These are phyloP conservation scores for Bruchidius siliquastri DNA, from an alignment of 2,888 invertebrate genomes.

Conservation along the genomic window DNA sequence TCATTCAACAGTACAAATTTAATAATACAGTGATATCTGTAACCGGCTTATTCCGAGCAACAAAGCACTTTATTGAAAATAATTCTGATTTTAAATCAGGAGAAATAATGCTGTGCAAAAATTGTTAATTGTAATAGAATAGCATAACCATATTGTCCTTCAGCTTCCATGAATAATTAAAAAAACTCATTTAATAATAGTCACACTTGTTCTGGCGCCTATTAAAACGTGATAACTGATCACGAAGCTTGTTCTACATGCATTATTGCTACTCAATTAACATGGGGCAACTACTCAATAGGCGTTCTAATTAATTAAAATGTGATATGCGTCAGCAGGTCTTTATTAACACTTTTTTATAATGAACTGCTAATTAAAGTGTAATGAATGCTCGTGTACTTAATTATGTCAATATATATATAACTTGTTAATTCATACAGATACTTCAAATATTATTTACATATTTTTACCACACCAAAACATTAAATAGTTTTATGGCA, in stretches of 20 bases:
- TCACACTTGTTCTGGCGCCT: not conserved
- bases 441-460: not conserved
- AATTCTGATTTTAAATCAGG: too few relatives aligned
- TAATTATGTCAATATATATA: not conserved
- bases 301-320: not conserved
- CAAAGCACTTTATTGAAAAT: too few relatives aligned
- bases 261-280: not conserved
- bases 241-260: not conserved
- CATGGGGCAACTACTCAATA: not conserved
- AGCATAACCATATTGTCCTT: too few relatives aligned
- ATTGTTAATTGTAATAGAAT: too few relatives aligned
- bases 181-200: not conserved
- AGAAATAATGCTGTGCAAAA: too few relatives aligned
- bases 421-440: not conserved
- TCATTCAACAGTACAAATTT: too few relatives aligned
- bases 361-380: not conserved
- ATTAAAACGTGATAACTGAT: not conserved
- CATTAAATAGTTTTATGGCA: too few relatives aligned
- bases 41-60: too few relatives aligned
- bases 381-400: not conserved
- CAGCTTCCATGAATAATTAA: not conserved
- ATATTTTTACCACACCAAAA: not conserved
- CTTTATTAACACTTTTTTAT: not conserved
- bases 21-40: too few relatives aligned
- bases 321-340: not conserved